These are phyloP conservation scores for Eucera pruinosa DNA, from an alignment of 2,888 invertebrate species.

Conservation along the genomic window DNA sequence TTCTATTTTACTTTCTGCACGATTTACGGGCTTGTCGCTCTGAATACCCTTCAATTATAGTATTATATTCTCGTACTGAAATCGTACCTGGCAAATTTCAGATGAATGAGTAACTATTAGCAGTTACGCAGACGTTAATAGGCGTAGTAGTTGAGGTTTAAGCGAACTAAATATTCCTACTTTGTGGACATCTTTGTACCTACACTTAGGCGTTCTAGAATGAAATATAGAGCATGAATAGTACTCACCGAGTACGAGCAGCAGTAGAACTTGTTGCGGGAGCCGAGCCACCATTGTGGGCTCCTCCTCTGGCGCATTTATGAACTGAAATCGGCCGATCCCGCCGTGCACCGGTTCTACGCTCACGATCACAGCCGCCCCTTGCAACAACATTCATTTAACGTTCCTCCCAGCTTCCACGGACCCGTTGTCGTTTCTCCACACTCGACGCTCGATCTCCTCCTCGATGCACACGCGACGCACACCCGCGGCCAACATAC, in stretches of 20 bases:
- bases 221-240: slow-evolving; percentile 72
- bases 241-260: slow-evolving; percentile 82
- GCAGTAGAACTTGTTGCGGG: slow-evolving; percentile 83
- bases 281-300: slow-evolving; percentile 82
- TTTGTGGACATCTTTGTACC: too few relatives aligned
- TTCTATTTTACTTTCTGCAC: too few relatives aligned
- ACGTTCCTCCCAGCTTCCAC: slow-evolving; percentile 47
- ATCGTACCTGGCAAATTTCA: too few relatives aligned
- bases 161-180: too few relatives aligned
- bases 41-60: too few relatives aligned
- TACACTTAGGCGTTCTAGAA: slow-evolving; percentile 54
- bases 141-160: too few relatives aligned
- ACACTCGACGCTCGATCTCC: not conserved
- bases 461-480: slow-evolving; percentile 1
- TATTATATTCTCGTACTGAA: too few relatives aligned
- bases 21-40: too few relatives aligned
- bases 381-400: slow-evolving; percentile 77
- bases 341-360: slow-evolving; percentile 73
- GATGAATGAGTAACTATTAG: too few relatives aligned
- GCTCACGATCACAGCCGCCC: slow-evolving; percentile 75
- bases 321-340: slow-evolving; percentile 78
- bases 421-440: not conserved
- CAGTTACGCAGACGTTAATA: too few relatives aligned
- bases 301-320: slow-evolving; percentile 81
- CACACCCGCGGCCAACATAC: not conserved